phyloP scores from a whole-genome alignment of 2,113 vertebrate genomes.

The Sus scrofa region DNA sequence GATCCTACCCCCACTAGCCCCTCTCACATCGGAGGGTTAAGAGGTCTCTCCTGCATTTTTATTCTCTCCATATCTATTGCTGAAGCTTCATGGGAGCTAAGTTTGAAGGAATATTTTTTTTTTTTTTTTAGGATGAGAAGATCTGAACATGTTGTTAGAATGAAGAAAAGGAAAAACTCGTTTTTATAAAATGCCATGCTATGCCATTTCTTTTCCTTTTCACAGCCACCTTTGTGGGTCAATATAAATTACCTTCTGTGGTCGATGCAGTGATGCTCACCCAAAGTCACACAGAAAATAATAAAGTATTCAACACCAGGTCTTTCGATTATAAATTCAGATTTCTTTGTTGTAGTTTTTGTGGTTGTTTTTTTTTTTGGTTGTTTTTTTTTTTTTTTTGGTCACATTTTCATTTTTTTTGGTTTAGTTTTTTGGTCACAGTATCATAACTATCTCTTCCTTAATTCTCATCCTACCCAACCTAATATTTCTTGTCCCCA shows the following conservation, averaged over 20 bases:
- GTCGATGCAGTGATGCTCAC: not conserved
- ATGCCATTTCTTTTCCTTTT: constrained; percentile 17
- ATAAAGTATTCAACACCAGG: not conserved
- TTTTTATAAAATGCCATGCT: not conserved
- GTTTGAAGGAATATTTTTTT: too few species aligned
- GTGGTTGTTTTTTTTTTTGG: not conserved
- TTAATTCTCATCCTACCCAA: not conserved
- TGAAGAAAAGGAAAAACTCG: not conserved
- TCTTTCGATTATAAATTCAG: constrained; percentile 36
- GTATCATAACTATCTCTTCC: not conserved
- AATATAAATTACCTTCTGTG: not conserved
- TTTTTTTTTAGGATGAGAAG: too few species aligned
- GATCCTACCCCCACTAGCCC: not conserved
- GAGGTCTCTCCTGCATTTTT: not conserved
- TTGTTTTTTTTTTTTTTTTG: too few species aligned
- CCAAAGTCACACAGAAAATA: not conserved
- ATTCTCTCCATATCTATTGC: not conserved
- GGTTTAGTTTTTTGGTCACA: not conserved
- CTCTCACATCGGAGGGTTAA: not conserved
- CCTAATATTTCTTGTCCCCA: not conserved
- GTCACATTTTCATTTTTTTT: too few species aligned
- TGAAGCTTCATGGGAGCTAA: too few species aligned
- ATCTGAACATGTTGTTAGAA: too few species aligned
- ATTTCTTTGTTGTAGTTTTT: not conserved
- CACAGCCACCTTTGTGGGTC: not conserved